Evolutionary conservation across 2,888 invertebrate species (phyloP).

Genomic region (Lissocephala sabroskyi): DNA sequence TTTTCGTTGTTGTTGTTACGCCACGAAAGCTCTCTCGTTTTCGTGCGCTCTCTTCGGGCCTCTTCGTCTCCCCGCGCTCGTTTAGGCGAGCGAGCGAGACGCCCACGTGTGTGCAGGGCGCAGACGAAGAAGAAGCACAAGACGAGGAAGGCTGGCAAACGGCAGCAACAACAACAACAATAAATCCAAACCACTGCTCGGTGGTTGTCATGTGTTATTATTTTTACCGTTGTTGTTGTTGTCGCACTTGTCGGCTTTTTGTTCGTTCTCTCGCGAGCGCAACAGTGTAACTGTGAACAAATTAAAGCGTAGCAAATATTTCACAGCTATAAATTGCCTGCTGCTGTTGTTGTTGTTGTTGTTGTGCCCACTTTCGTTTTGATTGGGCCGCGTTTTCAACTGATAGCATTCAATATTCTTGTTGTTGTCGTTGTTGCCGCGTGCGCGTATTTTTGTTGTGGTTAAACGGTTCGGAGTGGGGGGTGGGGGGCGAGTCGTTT

Average conservation of each 20-base stretch:
- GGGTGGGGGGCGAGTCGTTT: too few relatives aligned
- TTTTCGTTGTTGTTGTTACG: conserved; percentile 5
- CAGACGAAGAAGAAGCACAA: background rate
- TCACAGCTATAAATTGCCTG: conserved; percentile 39
- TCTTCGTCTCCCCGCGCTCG: conserved; percentile 7
- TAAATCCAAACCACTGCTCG: too few relatives aligned
- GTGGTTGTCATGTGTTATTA: conserved; percentile 14
- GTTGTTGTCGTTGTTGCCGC: too few relatives aligned
- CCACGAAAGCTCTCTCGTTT: background rate
- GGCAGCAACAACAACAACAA: conserved; percentile 38
- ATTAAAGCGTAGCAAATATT: conserved; percentile 4
- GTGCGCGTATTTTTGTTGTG: too few relatives aligned
- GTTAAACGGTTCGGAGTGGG: too few relatives aligned
- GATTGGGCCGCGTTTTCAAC: too few relatives aligned
- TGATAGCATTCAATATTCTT: too few relatives aligned
- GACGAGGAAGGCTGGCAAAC: conserved; percentile 21
- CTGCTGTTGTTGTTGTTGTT: conserved; percentile 18
- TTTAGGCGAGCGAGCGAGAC: conserved; percentile 4
- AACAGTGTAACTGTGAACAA: too few relatives aligned
- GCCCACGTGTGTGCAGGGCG: too few relatives aligned
- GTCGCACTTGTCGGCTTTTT: conserved; percentile 49
- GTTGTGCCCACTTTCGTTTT: too few relatives aligned
- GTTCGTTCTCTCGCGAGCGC: conserved; percentile 23
- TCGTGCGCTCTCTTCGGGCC: background rate
- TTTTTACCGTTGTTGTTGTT: conserved; percentile 30